These are phyloP conservation scores for Conchocele bisecta DNA, from an alignment of 2,888 invertebrate genomes.

Conservation along the genomic window DNA sequence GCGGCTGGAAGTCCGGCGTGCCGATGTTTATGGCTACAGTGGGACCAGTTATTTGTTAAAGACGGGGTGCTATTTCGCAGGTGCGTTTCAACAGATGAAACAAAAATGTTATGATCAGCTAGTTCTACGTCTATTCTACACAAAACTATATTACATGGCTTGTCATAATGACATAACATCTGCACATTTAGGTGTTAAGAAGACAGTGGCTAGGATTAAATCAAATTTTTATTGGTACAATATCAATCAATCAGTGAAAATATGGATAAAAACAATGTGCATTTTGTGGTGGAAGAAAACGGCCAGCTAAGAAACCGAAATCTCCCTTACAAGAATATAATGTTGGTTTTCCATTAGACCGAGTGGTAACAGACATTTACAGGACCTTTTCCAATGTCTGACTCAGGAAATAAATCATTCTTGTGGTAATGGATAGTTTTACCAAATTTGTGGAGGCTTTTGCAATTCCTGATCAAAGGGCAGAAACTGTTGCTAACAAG, in stretches of 20 bases:
- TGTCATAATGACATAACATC: background rate
- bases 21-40: slow-evolving; percentile 18
- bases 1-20: background rate
- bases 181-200: slow-evolving; percentile 20
- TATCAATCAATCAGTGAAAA: slow-evolving; percentile 5
- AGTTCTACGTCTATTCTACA: background rate
- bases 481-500: slow-evolving; percentile 15
- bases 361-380: slow-evolving; percentile 48
- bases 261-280: slow-evolving; percentile 14
- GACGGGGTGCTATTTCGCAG: slow-evolving; percentile 17
- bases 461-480: slow-evolving; percentile 36
- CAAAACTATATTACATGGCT: background rate
- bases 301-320: slow-evolving; percentile 12
- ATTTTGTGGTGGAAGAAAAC: slow-evolving; percentile 16
- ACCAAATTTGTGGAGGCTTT: slow-evolving; percentile 36
- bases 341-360: slow-evolving; percentile 49
- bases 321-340: slow-evolving; percentile 13
- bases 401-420: slow-evolving; percentile 37
- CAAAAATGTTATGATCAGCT: background rate
- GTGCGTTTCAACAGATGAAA: background rate
- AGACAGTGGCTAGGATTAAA: slow-evolving; percentile 7
- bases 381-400: slow-evolving; percentile 42
- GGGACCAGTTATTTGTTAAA: slow-evolving; percentile 6
- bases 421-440: slow-evolving; percentile 8
- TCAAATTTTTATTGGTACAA: slow-evolving; percentile 20